Percentiles rank a stretch among this genome's conserved stretches.
Conservation (phyloP, 2,888 invertebrate genomes). For the Eilema sororculum region DNA sequence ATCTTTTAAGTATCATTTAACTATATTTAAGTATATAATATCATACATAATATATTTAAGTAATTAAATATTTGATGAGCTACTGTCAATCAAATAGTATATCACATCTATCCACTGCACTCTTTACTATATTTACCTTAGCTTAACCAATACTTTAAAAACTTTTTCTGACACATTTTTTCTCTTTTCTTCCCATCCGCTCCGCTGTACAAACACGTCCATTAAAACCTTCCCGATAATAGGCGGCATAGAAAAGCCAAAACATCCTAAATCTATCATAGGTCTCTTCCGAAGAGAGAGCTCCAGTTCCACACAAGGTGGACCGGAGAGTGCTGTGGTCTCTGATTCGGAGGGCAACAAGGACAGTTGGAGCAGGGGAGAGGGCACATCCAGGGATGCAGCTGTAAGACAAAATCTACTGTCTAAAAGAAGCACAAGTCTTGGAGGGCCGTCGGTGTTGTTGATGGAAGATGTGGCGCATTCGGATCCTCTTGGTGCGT, state of each 20-base stretch:
- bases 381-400: conserved; percentile 78
- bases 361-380: conserved; percentile 74
- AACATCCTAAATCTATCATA: conserved; percentile 94
- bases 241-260: conserved; percentile 96
- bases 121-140: conserved; percentile 37
- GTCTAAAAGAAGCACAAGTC: conserved; percentile 80
- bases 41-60: too few species aligned
- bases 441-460: conserved; percentile 85
- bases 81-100: background rate
- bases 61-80: background rate
- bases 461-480: conserved; percentile 88
- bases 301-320: conserved; percentile 90
- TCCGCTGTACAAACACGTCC: conserved; percentile 56
- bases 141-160: conserved; percentile 48
- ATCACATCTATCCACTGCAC: conserved; percentile 25
- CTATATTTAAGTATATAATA: too few species aligned
- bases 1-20: too few species aligned
- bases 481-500: conserved; percentile 89
- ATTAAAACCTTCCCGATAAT: conserved; percentile 57
- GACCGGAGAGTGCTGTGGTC: conserved; percentile 80
- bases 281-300: conserved; percentile 95
- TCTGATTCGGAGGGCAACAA: conserved; percentile 87
- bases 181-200: conserved; percentile 65
- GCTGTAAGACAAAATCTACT: conserved; percentile 74
- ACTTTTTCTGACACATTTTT: conserved; percentile 66